Evolutionary conservation across 2,888 invertebrate species (phyloP), one percentile per base, ranked within the genome.

Genomic region (Syrphus vitripennis): DNA sequence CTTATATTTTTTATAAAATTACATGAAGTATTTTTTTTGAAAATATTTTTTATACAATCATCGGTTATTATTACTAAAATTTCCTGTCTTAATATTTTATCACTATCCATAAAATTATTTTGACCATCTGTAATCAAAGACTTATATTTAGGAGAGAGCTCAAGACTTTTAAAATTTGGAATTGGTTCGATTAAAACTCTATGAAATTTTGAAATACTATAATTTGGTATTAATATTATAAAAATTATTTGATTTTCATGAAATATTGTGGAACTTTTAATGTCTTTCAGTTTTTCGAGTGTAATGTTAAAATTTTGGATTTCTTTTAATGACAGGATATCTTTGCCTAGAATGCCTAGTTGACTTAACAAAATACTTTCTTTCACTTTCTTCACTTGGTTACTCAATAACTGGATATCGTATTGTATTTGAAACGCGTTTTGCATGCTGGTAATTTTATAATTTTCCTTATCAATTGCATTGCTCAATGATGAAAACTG

Each of bases 341-440:
- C 42, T 42, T 16, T 42, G 7, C 16, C 16, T 42, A 42, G 6
- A 2, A 42, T 6, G 16, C 42, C 42, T 42, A 16, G 1, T 42
- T 42, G 12, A 42, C 42, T 42, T 16, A 42, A 16, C 7, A 42
- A 42, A 16, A 42, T 42, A 16, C 42, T 42, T 42, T 42, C 42
- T 6, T 42, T 42, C 2, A 63, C 37, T 42, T 74, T 74, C 59
- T 16, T 72, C 0, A 72, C 37, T 50, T 21, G 59, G 9, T 40
- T 24, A 7, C 14, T 61, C 12, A 40, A 21, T 16, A 61, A 14
- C 24, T 40, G 21, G 1, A 61, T 61, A 14, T 40, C 37, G 24
- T 45, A 63, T 63, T 75, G 65, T 1, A 77, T 69, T 48, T 77
- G 76, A 57, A 69, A 59, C 45, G 45, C 45, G 16, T 67, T 65